phyloP scores from a whole-genome alignment of 2,888 invertebrate genomes.

The Anarsia innoxiella region DNA sequence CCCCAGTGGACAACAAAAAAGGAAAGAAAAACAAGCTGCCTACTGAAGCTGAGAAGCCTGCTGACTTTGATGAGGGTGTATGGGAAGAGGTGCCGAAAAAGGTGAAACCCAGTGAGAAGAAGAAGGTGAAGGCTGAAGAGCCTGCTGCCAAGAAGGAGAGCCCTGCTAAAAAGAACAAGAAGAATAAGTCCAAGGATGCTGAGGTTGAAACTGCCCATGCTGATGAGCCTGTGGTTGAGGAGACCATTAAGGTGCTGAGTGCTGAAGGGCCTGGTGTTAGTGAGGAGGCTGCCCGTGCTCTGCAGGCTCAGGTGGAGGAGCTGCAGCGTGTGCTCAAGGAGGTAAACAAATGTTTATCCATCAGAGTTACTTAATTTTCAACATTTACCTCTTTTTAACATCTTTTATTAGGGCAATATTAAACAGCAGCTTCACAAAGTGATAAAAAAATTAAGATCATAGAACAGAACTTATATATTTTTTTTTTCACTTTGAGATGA shows the following conservation, averaged over 20 bases:
- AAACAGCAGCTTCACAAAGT: no score
- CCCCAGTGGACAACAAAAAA: conserved; percentile 60
- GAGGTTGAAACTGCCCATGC: conserved; percentile 48
- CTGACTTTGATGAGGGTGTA: conserved; percentile 82
- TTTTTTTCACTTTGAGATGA: no score
- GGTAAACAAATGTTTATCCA: no score
- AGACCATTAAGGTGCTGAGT: conserved; percentile 61
- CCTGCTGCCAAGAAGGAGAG: conserved; percentile 60
- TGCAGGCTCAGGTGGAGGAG: conserved; percentile 67
- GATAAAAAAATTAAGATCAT: no score
- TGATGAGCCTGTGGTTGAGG: conserved; percentile 45
- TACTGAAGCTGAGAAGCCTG: conserved; percentile 77
- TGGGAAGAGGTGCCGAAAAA: conserved; percentile 85
- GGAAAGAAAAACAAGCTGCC: conserved; percentile 76
- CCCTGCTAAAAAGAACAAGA: conserved; percentile 66
- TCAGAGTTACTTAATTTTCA: no score
- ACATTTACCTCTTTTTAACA: no score
- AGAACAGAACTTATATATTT: no score
- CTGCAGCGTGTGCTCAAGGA: conserved; percentile 64
- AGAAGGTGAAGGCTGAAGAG: conserved; percentile 36
- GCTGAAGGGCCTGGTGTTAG: conserved; percentile 56
- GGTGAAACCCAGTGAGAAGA: conserved; percentile 55
- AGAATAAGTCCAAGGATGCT: conserved; percentile 51
- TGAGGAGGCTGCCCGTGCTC: conserved; percentile 54
- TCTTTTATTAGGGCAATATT: no score